These are phyloP conservation scores for Artemisiospiza belli DNA, from an alignment of 2,113 vertebrate species.

Conservation along the genomic window DNA sequence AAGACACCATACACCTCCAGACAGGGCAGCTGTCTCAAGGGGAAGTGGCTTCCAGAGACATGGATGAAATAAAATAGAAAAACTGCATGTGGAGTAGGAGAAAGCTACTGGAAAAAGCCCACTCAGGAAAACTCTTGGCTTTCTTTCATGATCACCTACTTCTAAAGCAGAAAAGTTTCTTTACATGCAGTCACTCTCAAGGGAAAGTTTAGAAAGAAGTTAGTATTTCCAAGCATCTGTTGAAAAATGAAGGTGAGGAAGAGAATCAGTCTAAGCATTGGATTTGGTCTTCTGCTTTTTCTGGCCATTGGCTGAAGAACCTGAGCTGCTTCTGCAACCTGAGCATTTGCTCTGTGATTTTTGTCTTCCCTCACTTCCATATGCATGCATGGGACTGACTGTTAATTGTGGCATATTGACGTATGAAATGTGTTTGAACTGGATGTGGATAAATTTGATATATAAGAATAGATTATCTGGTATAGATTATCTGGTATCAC, in stretches of 20 bases:
- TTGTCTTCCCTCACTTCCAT: background rate
- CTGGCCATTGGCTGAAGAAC: background rate
- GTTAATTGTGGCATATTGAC: background rate
- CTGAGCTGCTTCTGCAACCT: background rate
- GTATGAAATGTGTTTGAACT: background rate
- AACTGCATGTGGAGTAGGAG: background rate
- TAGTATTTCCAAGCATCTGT: background rate
- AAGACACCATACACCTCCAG: background rate
- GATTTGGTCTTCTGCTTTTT: background rate
- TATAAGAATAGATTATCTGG: background rate
- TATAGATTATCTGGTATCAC: background rate
- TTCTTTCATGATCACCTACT: background rate
- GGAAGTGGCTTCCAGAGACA: background rate
- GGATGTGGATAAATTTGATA: background rate
- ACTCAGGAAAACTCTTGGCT: background rate
- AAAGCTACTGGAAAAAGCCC: background rate
- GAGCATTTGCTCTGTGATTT: background rate
- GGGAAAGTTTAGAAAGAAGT: background rate
- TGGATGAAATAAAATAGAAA: background rate
- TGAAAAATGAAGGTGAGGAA: background rate
- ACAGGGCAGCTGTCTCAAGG: background rate
- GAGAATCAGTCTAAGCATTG: background rate
- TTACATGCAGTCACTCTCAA: background rate
- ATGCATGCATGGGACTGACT: accelerated
- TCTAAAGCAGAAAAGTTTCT: background rate